These are phyloP conservation scores for Drosophila fulvimacula DNA, from an alignment of 2,888 invertebrate genomes.

Conservation along the genomic window DNA sequence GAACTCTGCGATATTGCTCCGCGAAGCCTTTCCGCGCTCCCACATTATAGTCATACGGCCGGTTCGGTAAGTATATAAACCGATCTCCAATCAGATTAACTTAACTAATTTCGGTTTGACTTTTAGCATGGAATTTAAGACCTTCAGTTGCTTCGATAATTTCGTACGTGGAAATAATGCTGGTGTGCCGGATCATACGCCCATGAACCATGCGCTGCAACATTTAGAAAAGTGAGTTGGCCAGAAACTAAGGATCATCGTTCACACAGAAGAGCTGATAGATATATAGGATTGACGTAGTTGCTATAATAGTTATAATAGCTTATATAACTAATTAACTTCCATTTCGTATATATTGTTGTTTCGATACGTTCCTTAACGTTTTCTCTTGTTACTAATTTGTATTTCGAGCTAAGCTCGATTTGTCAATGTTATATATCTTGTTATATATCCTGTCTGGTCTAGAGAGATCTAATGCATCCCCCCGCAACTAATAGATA, in stretches of 20 bases:
- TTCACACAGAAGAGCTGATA: neutral
- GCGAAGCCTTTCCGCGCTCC: conserved; percentile 89
- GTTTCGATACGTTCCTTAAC: no score
- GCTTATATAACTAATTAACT: neutral
- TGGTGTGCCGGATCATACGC: conserved; percentile 93
- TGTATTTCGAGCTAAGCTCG: neutral
- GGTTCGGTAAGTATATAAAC: conserved; percentile 86
- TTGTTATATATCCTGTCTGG: neutral
- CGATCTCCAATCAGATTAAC: neutral
- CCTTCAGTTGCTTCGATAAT: conserved; percentile 95
- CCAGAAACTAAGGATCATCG: neutral
- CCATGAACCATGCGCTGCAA: conserved; percentile 89
- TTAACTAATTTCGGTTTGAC: neutral
- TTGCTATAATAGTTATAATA: neutral
- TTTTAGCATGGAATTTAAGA: conserved; percentile 91
- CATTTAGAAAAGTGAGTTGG: conserved; percentile 89
- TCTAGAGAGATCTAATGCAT: neutral
- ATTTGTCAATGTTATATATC: neutral
- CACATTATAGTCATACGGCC: conserved; percentile 91
- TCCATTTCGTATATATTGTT: neutral
- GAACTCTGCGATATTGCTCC: conserved; percentile 89
- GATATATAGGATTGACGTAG: neutral
- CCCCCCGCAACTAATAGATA: no score
- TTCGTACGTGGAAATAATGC: conserved; percentile 93
- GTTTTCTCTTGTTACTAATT: neutral